Base-by-base conservation (phyloP, 2,797 vertebrate genomes). In the Tachyglossus aculeatus region DNA sequence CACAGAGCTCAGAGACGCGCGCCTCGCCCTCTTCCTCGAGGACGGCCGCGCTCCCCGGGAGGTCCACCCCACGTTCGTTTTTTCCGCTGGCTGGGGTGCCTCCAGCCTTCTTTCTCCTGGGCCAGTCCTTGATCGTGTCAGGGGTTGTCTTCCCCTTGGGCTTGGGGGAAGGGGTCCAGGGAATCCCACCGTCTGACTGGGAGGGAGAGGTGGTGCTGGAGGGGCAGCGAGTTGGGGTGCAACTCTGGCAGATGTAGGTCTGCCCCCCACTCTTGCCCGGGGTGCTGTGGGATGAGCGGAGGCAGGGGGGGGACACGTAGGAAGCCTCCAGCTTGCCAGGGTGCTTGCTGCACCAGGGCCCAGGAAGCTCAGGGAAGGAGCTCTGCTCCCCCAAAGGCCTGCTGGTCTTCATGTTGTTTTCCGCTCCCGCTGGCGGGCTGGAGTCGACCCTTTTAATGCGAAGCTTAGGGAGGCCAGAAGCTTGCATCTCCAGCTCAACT, bases 191-290 rank as follows among this genome's bases (percentile, higher is more conserved):
- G 16, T 94, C 88, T 2, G 74, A 9, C 0, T 89, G 89, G 13
- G 89, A 79, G 0, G 96, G 95, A 24, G 97, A 96, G 22, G 89
- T 67, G 16, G 92, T 85, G 0, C 76, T 89, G 0, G 87, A 86
- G 4, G 90, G 78, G 54, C 93, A 90, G 12, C 47, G 92, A 2
- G 96, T 97, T 1, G 97, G 97, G 4, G 98, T 98, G 63, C 96
- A 97, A 0, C 96, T 95, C 76, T 96, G 96, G 81, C 97, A 99
- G 79, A 99, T 98, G 67, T 94, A 96, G 0, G 94, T 98, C 59
- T 99, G 98, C 13, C 96, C 86, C 1, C 88, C 82, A 6, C 84
- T 88, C 66, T 96, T 96, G 10, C 95, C 89, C 1, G 97, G 96
- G 0, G 96, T 97, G 67, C 88, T 91, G 7, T 95, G 95, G 31